phyloP scores from a whole-genome alignment of 2,888 invertebrate genomes.

The Tipula lateralis region DNA sequence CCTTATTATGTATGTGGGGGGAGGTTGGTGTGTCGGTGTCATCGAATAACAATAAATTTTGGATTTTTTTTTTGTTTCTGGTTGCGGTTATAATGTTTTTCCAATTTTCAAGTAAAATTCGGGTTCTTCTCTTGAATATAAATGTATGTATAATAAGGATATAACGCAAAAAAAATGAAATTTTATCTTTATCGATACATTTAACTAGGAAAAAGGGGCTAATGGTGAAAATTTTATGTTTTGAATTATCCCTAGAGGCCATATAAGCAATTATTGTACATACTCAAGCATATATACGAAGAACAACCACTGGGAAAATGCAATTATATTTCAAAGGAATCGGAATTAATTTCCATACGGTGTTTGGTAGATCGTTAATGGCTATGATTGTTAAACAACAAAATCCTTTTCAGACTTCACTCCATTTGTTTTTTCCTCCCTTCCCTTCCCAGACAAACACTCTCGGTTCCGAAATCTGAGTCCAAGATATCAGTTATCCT shows the following conservation, averaged over 20 bases:
- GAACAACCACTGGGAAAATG: not conserved
- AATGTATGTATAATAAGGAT: slow-evolving; percentile 19
- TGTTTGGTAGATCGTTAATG: no score
- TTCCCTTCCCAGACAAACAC: no score
- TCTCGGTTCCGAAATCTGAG: no score
- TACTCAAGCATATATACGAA: not conserved
- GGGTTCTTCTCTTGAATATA: slow-evolving; percentile 19
- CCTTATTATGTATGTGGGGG: no score
- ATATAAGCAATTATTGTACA: not conserved
- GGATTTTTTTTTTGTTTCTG: not conserved
- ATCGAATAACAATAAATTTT: slow-evolving; percentile 15
- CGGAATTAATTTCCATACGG: not conserved
- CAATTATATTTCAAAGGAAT: not conserved
- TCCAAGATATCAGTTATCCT: no score
- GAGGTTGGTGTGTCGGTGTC: not conserved
- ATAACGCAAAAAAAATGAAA: not conserved
- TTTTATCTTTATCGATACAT: slow-evolving; percentile 3
- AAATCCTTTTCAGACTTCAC: no score
- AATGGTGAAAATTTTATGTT: not conserved
- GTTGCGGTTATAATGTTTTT: slow-evolving; percentile 7
- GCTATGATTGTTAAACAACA: no score
- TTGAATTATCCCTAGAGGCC: not conserved
- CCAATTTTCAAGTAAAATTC: slow-evolving; percentile 24
- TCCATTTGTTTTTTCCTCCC: no score
- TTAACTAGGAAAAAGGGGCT: not conserved